These are phyloP conservation scores for Pedicia rivosa DNA, from an alignment of 2,888 invertebrate genomes.

Conservation along the genomic window DNA sequence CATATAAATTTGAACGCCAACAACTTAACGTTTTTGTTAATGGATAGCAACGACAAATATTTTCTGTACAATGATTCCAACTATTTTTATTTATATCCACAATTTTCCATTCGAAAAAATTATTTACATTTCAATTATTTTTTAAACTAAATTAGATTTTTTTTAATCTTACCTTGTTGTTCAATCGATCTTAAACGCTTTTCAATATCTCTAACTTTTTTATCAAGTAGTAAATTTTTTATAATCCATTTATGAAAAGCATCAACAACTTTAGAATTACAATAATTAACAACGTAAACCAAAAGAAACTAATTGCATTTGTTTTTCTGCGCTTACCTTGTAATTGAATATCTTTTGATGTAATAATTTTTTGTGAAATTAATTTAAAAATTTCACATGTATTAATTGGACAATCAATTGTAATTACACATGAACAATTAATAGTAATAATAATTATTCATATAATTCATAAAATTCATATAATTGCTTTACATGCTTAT, in stretches of 20 bases:
- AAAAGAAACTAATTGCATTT: no score
- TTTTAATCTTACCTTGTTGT: slow-evolving; percentile 35
- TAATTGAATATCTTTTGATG: no score
- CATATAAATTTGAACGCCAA: slow-evolving; percentile 40
- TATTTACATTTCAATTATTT: neutral
- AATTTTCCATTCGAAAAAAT: slow-evolving; percentile 38
- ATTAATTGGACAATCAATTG: no score
- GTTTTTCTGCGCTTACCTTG: no score
- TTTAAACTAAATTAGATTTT: neutral
- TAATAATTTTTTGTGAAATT: no score
- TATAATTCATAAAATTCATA: no score
- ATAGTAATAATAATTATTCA: no score
- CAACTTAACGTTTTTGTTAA: slow-evolving; percentile 47
- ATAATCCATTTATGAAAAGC: neutral
- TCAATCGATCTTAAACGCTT: slow-evolving; percentile 43
- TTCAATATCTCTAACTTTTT: slow-evolving; percentile 34
- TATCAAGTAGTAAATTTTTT: slow-evolving; percentile 11
- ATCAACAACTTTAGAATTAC: no score
- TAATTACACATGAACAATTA: no score
- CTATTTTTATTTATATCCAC: slow-evolving; percentile 32
- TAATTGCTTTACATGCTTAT: no score
- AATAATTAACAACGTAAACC: no score
- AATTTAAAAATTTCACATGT: no score
- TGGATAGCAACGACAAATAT: slow-evolving; percentile 45
- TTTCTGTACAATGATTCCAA: slow-evolving; percentile 43